A percentile compares a stretch with the other conserved stretches of the same genome.
These are phyloP conservation scores for Asbolus verrucosus DNA, from an alignment of 1,140 invertebrate genomes.

Conservation along the genomic window DNA sequence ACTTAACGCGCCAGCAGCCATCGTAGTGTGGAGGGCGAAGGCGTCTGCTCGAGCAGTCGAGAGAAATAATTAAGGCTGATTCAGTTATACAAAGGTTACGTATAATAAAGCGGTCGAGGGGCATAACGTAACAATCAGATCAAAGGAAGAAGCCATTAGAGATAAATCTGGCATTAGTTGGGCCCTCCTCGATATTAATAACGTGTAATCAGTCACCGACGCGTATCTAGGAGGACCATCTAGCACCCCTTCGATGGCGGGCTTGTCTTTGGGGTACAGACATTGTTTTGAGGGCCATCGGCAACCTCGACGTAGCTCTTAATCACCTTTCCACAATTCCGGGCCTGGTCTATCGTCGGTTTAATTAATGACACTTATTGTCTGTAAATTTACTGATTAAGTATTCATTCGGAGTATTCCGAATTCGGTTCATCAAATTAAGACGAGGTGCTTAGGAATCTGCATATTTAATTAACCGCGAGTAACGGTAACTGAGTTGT, in stretches of 20 bases:
- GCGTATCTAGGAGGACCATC: background rate
- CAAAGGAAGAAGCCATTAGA: slow-evolving; percentile 4
- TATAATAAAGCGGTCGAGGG: background rate
- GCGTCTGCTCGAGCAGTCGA: background rate
- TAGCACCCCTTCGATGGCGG: background rate
- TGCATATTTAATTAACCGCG: slow-evolving; percentile 24
- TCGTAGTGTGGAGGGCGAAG: background rate
- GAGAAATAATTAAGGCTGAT: slow-evolving; percentile 1
- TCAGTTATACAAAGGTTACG: slow-evolving; percentile 5
- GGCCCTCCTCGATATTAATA: slow-evolving; percentile 10
- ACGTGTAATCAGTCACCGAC: slow-evolving; percentile 21
- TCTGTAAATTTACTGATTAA: slow-evolving; percentile 35
- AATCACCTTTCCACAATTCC: slow-evolving; percentile 38
- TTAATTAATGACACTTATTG: slow-evolving; percentile 39
- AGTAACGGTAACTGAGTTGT: slow-evolving; percentile 6
- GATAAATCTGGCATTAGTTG: slow-evolving; percentile 20
- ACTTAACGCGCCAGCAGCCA: too few species aligned
- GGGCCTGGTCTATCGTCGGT: slow-evolving; percentile 12
- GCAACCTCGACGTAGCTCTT: slow-evolving; percentile 30
- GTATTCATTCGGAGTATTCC: slow-evolving; percentile 35
- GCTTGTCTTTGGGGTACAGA: slow-evolving; percentile 8
- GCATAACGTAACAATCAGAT: slow-evolving; percentile 2
- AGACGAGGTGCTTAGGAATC: slow-evolving; percentile 14
- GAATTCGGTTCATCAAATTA: slow-evolving; percentile 35
- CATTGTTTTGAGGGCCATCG: slow-evolving; percentile 24